Evolutionary conservation across 2,888 invertebrate genomes (phyloP), one percentile per base, ranked within the genome.

Genomic region (Andrena haemorrhoa): DNA sequence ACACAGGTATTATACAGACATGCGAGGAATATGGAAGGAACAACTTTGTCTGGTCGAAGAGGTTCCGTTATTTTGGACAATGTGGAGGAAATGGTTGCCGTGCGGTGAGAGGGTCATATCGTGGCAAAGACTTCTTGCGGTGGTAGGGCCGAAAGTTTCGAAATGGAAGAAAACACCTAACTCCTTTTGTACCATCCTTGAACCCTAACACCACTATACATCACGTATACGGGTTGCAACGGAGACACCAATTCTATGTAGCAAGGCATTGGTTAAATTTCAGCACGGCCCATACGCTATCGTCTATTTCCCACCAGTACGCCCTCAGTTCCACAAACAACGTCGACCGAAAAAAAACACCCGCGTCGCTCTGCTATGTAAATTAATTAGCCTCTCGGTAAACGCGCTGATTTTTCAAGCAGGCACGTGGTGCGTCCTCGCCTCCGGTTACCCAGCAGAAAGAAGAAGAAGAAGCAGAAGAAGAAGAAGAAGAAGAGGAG

Each of bases 381-480:
- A 92, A 92, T 92, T 92, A 92, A 92, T 92, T 92, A 92, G 92
- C 87, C 86, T 86, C 87, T 84, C 85, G 87, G 90, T 90, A 90
- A 90, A 85, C 84, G 89, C 86, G 86, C 84, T 86, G 89, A 91
- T 91, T 92, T 91, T 92, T 91, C 88, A 88, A 85, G 60, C 77
- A 79, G 82, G 81, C 85, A 82, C 89, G 88, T 90, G 89, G 87
- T 89, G 82, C 86, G 79, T 75, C 76, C 80, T 85, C 78, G 88
- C 85, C 81, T 81, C 75, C 78, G 83, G 85, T 77, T 71, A 79
- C 56, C 65, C 76, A 51, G 70, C 58, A 65, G 51, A 61, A 78
- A 51, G 74, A 51, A 72, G 72, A 78, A 77, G 61, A 68, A 23
- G 60, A 47, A 61, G 75, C 51, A 26, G 66, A 77, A 49, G 61